Percentiles rank a stretch among this genome's conserved stretches.
Evolutionary conservation across 2,113 vertebrate species (phyloP).

Genomic region (Larimichthys crocea): DNA sequence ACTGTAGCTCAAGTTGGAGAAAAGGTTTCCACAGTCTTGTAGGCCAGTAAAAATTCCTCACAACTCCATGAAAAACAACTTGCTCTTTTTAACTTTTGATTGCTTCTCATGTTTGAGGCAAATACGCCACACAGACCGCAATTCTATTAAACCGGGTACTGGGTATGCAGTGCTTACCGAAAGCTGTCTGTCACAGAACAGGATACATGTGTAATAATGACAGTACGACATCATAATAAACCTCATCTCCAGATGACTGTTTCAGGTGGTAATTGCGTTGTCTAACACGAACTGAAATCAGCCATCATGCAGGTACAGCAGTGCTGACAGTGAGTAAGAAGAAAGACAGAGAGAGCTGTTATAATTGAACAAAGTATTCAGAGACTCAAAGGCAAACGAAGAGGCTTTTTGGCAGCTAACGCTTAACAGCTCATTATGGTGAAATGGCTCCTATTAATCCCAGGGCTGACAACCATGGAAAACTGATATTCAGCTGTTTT

Average conservation of each 20-base stretch:
- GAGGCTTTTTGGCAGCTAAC: conserved; percentile 74
- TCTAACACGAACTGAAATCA: conserved; percentile 59
- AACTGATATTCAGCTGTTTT: conserved; percentile 66
- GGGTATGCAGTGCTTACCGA: conserved; percentile 5
- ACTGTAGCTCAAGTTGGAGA: neutral
- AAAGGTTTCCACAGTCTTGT: neutral
- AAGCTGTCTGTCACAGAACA: conserved; percentile 6
- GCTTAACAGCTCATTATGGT: conserved; percentile 81
- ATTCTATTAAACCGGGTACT: conserved; percentile 1
- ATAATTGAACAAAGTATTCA: conserved; percentile 79
- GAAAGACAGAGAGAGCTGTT: conserved; percentile 59
- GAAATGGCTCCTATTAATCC: conserved; percentile 81
- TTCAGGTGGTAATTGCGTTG: conserved; percentile 60
- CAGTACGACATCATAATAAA: conserved; percentile 23
- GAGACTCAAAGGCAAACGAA: conserved; percentile 74
- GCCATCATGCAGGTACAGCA: conserved; percentile 41
- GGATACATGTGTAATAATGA: conserved; percentile 25
- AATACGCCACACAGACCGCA: neutral
- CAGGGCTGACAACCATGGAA: conserved; percentile 75
- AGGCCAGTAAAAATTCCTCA: neutral
- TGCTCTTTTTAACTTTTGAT: conserved; percentile 21
- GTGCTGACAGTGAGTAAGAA: conserved; percentile 36
- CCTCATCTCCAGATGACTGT: conserved; percentile 37
- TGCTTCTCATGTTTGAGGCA: conserved; percentile 7
- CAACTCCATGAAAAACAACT: conserved; percentile 9